These are phyloP conservation scores for Drosophila aldrichi DNA, from an alignment of 2,888 invertebrate genomes.

Conservation along the genomic window DNA sequence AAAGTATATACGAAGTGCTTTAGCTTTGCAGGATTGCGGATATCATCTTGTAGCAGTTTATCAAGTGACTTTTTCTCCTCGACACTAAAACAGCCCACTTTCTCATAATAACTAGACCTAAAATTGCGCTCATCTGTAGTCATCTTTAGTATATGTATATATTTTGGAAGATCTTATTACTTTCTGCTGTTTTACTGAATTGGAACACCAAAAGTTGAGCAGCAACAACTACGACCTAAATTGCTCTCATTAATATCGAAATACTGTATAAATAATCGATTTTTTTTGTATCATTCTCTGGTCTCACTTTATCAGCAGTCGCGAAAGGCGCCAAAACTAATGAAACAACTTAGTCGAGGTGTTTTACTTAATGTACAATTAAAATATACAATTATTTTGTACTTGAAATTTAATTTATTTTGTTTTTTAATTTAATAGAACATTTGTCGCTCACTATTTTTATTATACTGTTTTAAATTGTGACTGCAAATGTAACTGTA, in stretches of 20 bases:
- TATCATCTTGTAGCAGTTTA: slow-evolving; percentile 94
- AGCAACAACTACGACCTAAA: neutral
- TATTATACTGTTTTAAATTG: too few species aligned
- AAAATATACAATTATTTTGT: neutral
- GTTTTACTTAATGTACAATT: accelerated
- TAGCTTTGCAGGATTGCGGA: slow-evolving; percentile 88
- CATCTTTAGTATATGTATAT: slow-evolving; percentile 67
- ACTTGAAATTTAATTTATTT: neutral
- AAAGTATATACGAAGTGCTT: slow-evolving; percentile 94
- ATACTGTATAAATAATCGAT: neutral
- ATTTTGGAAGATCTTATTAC: neutral
- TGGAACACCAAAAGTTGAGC: neutral
- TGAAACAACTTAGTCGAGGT: too few species aligned
- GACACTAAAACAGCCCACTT: slow-evolving; percentile 95
- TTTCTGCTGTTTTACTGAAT: slow-evolving; percentile 3
- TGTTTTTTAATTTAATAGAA: too few species aligned
- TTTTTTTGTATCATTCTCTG: neutral
- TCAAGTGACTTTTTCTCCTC: slow-evolving; percentile 96
- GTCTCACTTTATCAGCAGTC: neutral
- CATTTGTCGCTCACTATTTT: neutral
- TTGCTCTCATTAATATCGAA: neutral
- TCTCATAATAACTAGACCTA: slow-evolving; percentile 93
- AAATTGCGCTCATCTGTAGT: slow-evolving; percentile 91
- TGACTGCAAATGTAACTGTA: neutral
- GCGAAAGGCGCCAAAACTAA: neutral